phyloP scores from a whole-genome alignment of 1,140 invertebrate species.

The Charaxes varanes region DNA sequence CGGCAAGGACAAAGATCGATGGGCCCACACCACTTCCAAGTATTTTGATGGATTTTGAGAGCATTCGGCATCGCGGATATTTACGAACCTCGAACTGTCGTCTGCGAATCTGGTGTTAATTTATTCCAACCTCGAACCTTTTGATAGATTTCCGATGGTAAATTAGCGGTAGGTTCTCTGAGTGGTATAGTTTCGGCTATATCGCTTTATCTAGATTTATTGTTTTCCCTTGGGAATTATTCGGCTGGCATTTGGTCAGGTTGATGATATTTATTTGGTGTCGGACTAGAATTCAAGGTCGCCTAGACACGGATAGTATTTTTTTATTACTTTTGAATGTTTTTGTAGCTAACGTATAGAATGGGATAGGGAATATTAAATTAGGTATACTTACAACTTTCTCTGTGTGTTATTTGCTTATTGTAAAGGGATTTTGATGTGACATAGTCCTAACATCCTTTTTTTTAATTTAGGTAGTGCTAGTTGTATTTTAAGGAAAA shows the following conservation, averaged over 20 bases:
- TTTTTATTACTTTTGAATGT: no score
- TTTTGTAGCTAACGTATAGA: no score
- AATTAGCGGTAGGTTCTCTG: constrained; percentile 9
- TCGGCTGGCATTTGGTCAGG: constrained; percentile 4
- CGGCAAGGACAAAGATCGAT: constrained; percentile 23
- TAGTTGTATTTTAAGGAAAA: no score
- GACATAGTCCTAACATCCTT: no score
- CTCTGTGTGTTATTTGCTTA: no score
- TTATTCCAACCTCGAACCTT: constrained; percentile 18
- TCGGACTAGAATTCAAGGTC: no score
- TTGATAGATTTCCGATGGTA: constrained; percentile 11
- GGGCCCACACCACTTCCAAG: constrained; percentile 20
- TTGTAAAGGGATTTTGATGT: no score
- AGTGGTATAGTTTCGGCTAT: constrained; percentile 5
- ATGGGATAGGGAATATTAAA: no score
- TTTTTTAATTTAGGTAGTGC: no score
- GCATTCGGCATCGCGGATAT: constrained; percentile 11
- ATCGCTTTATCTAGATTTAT: constrained; percentile 11
- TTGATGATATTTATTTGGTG: no score
- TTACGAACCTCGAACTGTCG: constrained; percentile 23
- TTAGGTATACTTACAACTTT: no score
- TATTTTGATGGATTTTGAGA: constrained; percentile 26
- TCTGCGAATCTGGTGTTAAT: constrained; percentile 38
- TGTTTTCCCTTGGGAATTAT: constrained; percentile 4
- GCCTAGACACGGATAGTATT: no score